A percentile compares a stretch with the other conserved stretches of the same genome.
Evolutionary conservation across 1,140 invertebrate genomes (phyloP).

Genomic region (Bombus difficillimus): DNA sequence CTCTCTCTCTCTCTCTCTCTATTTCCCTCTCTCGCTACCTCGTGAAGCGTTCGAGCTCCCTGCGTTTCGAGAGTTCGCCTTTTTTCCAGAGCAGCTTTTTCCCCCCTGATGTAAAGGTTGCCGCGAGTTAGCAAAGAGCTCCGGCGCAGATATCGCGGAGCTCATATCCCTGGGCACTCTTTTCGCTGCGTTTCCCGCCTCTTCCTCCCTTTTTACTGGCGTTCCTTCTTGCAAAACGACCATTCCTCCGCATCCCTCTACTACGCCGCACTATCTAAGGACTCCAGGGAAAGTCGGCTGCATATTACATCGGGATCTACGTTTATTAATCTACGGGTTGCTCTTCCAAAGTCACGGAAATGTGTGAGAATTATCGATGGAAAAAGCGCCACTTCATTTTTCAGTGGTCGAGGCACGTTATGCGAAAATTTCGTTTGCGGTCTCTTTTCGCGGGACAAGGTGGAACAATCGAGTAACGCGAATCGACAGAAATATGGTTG

Average conservation of each 20-base stretch:
- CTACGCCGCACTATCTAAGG: constrained; percentile 54
- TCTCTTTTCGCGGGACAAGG: no score
- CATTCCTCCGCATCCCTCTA: constrained; percentile 40
- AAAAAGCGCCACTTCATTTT: neutral
- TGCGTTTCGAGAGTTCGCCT: constrained; percentile 15
- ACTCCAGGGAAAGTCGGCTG: constrained; percentile 47
- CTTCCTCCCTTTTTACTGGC: constrained; percentile 39
- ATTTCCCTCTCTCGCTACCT: no score
- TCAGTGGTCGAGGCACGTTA: accelerated
- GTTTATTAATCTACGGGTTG: constrained; percentile 47
- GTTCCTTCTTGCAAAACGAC: constrained; percentile 63
- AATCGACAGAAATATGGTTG: neutral
- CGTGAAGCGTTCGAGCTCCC: neutral
- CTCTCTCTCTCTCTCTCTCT: neutral
- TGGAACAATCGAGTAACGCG: neutral
- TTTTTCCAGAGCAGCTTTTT: constrained; percentile 24
- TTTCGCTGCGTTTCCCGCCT: constrained; percentile 35
- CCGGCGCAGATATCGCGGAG: constrained; percentile 57
- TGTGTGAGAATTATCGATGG: neutral
- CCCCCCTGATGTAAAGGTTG: constrained; percentile 52
- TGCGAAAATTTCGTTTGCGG: neutral
- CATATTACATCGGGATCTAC: constrained; percentile 30
- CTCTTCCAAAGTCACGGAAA: neutral
- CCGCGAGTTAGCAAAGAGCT: constrained; percentile 63
- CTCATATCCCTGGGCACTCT: constrained; percentile 65